phyloP scores from a whole-genome alignment of 2,888 invertebrate species.

The Caenorhabditis uteleia region DNA sequence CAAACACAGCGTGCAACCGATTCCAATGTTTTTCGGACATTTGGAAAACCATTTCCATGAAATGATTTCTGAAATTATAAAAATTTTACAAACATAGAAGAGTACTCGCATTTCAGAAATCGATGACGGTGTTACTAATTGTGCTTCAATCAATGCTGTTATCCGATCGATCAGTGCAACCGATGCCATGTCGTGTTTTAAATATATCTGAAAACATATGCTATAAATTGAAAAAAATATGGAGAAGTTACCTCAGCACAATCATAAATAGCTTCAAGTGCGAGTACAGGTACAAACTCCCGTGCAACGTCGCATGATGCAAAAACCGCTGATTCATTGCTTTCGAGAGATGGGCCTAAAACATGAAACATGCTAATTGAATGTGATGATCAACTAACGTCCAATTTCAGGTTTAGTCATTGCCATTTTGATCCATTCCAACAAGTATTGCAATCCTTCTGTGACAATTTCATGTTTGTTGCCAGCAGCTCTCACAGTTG shows the following conservation, averaged over 20 bases:
- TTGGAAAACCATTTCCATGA: no score
- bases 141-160: slow-evolving; percentile 1
- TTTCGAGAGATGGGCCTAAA: slow-evolving; percentile 1
- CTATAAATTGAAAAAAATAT: background rate
- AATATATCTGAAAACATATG: slow-evolving; percentile 4
- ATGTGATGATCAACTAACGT: background rate
- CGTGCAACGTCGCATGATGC: slow-evolving; percentile 18
- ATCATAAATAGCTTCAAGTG: slow-evolving; percentile 12
- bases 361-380: background rate
- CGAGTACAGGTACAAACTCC: slow-evolving; percentile 12
- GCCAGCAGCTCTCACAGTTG: slow-evolving; percentile 39
- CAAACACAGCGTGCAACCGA: no score
- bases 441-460: slow-evolving; percentile 45
- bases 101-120: no score
- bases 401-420: background rate
- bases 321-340: slow-evolving; percentile 26
- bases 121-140: no score
- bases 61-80: no score
- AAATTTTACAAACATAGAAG: no score
- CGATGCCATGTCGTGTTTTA: slow-evolving; percentile 5
- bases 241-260: slow-evolving; percentile 5
- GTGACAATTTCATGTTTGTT: slow-evolving; percentile 54
- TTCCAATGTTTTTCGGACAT: no score
- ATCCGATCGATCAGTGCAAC: slow-evolving; percentile 8
- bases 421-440: slow-evolving; percentile 50